Evolutionary conservation across 2,797 vertebrate species (phyloP).

Genomic region (Sphenopsis melanotis): DNA sequence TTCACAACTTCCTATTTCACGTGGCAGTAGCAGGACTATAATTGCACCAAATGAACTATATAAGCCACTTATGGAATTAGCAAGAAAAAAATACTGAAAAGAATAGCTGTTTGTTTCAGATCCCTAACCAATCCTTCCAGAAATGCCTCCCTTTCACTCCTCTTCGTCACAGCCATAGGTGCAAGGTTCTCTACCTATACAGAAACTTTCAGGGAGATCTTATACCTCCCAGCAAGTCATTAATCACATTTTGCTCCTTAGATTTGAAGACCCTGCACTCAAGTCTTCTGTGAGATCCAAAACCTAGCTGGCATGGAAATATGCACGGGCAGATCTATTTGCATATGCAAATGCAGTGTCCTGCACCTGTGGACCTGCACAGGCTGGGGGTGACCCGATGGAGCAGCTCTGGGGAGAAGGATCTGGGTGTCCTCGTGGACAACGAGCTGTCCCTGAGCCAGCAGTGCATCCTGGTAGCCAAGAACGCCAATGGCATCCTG

Average conservation of each 20-base stretch:
- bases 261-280: not conserved
- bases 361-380: not conserved
- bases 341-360: not conserved
- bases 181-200: not conserved
- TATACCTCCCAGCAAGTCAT: not conserved
- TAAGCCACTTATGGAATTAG: not conserved
- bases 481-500: not conserved
- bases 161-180: accelerated
- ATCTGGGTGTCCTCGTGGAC: accelerated
- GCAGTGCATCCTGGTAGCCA: not conserved
- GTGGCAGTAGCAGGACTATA: not conserved
- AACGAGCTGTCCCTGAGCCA: not conserved
- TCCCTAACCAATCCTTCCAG: not conserved
- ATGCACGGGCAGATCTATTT: not conserved
- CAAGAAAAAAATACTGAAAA: not conserved
- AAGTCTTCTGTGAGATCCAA: not conserved
- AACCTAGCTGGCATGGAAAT: not conserved
- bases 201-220: not conserved
- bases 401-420: not conserved
- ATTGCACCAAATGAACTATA: not conserved
- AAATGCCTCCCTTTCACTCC: not conserved
- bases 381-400: not conserved
- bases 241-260: not conserved
- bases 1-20: not conserved
- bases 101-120: not conserved